Evolutionary conservation across 2,888 invertebrate genomes (phyloP), one percentile per base, ranked within the genome.

Genomic region (Drosophila melanocephala): DNA sequence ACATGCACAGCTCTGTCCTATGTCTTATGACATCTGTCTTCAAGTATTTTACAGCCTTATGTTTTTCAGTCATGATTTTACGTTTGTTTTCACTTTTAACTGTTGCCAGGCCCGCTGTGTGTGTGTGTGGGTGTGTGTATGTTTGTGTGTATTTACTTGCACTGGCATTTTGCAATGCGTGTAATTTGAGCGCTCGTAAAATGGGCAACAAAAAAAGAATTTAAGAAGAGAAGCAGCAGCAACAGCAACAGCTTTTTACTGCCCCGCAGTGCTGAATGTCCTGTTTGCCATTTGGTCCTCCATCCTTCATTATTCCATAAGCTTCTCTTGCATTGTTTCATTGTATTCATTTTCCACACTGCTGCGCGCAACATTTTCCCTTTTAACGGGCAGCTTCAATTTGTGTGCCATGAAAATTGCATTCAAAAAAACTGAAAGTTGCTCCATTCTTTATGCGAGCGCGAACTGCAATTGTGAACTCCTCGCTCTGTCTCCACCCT

Each of bases 171-270:
- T 79, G 68, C 64, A 78, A 79, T 75, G 76, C 76, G 64, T 79
- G 65, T 71, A 68, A 81, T 77, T 79, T 79, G 70, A 81, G 77
- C 39, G 81, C 73, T 81, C 81, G 77, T 81, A 77, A 77, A 79
- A 77, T 44, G 57, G 47, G 26, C 47, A 47, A 60, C 76, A 68
- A 71, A 66, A 61, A 56, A 12, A 12, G 14, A 47, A 26, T 47
- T 47, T 9, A 47, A 12, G 26, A 4, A 12, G 42, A 22, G n/a
- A 12, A 16, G 33, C 9, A 26, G 5, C n/a, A 33, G 33, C n/a
- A 35, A 10, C 35, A 19, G 5, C 3, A 35, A 42, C 37, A 69
- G 61, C 52, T 71, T 69, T 77, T 79, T 61, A 77, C 66, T 72
- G 77, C 62, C 47, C 62, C 66, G 53, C 63, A 58, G 59, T 58